These are phyloP conservation scores for Cepaea nemoralis DNA, from an alignment of 1,140 invertebrate species.

Conservation along the genomic window DNA sequence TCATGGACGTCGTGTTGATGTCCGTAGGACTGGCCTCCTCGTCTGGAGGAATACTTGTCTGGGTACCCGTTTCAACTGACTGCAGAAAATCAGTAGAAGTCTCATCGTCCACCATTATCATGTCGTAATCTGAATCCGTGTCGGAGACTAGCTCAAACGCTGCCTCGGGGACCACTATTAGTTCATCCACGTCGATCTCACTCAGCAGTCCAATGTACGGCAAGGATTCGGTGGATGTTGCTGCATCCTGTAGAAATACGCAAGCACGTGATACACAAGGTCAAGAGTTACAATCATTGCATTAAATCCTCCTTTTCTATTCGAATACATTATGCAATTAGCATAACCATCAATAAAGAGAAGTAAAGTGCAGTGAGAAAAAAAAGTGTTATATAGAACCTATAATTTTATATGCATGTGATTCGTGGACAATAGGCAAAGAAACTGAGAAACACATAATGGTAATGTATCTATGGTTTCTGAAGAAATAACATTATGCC, in stretches of 20 bases:
- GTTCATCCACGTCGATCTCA: slow-evolving; percentile 66
- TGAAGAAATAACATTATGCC: no score
- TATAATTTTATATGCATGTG: no score
- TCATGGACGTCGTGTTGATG: background rate
- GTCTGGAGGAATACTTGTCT: slow-evolving; percentile 46
- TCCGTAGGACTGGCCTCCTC: background rate
- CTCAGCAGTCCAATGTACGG: slow-evolving; percentile 66
- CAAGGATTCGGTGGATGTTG: slow-evolving; percentile 66
- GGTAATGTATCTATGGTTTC: no score
- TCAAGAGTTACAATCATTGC: no score
- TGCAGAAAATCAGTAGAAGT: slow-evolving; percentile 50
- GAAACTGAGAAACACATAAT: no score
- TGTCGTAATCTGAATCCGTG: slow-evolving; percentile 45
- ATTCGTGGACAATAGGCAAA: no score
- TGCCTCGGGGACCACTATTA: slow-evolving; percentile 63
- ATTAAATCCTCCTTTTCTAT: no score
- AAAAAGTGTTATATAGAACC: no score
- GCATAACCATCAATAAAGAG: no score
- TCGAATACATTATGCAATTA: no score
- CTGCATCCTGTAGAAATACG: slow-evolving; percentile 48
- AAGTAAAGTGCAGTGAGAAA: no score
- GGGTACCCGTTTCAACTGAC: slow-evolving; percentile 56
- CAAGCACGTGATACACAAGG: no score
- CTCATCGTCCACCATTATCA: slow-evolving; percentile 62
- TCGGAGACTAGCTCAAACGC: slow-evolving; percentile 56